phyloP scores from a whole-genome alignment of 1,140 invertebrate genomes.

The Camponotus floridanus region DNA sequence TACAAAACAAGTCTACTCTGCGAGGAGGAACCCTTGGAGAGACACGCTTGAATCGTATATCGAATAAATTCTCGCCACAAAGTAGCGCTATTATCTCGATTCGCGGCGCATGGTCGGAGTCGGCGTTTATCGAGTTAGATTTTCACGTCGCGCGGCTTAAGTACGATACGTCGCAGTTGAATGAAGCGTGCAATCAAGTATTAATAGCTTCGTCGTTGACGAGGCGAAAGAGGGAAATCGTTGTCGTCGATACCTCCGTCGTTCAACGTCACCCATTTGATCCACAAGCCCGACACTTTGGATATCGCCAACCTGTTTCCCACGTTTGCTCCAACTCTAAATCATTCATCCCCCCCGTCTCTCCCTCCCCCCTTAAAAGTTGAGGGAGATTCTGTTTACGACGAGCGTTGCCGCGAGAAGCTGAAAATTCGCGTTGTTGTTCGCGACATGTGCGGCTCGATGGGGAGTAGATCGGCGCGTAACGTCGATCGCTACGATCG shows the following conservation, averaged over 20 bases:
- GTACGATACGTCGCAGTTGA: conserved; percentile 62
- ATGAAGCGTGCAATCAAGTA: conserved; percentile 70
- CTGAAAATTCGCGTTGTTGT: conserved; percentile 24
- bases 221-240: conserved; percentile 32
- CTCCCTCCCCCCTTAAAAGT: background rate
- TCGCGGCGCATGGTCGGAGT: conserved; percentile 7
- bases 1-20: background rate
- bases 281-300: conserved; percentile 42
- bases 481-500: conserved; percentile 41
- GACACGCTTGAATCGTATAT: conserved; percentile 22
- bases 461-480: conserved; percentile 6
- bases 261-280: conserved; percentile 54
- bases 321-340: too few relatives aligned
- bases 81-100: conserved; percentile 43
- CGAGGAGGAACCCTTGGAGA: background rate
- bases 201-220: conserved; percentile 69
- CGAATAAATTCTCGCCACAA: conserved; percentile 25
- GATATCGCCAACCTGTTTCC: background rate
- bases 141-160: conserved; percentile 57
- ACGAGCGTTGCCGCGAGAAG: background rate
- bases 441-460: background rate
- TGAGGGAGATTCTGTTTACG: conserved; percentile 15
- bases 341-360: background rate
- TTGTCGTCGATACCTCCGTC: conserved; percentile 34
- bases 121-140: conserved; percentile 51